Evolutionary conservation across 2,113 vertebrate genomes (phyloP), one percentile per base, ranked within the genome.

Genomic region (Tetrao urogallus): DNA sequence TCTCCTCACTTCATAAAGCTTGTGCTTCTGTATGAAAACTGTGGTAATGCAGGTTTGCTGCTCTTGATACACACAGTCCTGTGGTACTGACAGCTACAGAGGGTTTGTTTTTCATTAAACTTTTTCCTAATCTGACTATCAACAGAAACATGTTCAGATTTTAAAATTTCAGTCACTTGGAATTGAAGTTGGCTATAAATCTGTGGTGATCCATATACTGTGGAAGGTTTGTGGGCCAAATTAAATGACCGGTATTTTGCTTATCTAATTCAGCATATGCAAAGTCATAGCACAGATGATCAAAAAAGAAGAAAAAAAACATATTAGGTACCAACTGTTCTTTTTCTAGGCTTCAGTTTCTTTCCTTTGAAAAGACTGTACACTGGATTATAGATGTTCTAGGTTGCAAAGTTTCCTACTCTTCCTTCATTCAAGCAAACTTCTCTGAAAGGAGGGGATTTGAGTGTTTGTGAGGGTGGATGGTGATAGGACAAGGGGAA

Each of bases 151-250:
- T 10, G 30, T 52, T 21, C 38, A 7, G 38, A 20, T 4, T 4
- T 71, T 50, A 40, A 60, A 60, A 47, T 21, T 40, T 65, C 60
- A 18, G 32, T 3, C 32, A 47, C 25, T 8, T 8, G 30, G 36
- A 73, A 85, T 75, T 47, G 32, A 82, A 54, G 1, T 30, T 19
- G 76, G 5, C 57, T 40, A 43, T 5, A 63, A 32, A 65, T 34
- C 52, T 8, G 0, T 32, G 24, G 24, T 9, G 54, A 61, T 5
- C 6, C 24, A 11, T 13, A 28, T 7, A 14, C 0, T 11, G n/a
- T 20, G 69, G 47, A 15, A 4, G 5, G 22, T 45, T 88, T 20
- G 8, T 5, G 20, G 30, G 8, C 61, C 10, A 71, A 69, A 85
- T 72, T 0, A 42, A 77, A 70, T 22, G 3, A 60, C 0, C 27